These are phyloP conservation scores for Apotomis betuletana DNA, from an alignment of 2,888 invertebrate species.

Conservation along the genomic window DNA sequence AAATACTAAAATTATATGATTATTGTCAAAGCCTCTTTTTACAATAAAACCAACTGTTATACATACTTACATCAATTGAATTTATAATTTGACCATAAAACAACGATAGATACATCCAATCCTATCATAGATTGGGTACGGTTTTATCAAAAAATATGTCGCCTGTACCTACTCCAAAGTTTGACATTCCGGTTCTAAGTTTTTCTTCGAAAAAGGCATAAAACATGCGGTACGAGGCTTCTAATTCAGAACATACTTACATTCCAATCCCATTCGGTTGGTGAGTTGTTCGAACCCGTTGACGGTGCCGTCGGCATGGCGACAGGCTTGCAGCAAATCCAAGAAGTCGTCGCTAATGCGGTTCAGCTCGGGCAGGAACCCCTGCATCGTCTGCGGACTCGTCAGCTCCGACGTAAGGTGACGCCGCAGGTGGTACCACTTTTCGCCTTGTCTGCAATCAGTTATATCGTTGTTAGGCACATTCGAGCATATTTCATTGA, in stretches of 20 bases:
- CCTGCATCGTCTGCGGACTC: slow-evolving; percentile 89
- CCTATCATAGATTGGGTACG: too few relatives aligned
- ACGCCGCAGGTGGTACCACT: slow-evolving; percentile 89
- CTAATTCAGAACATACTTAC: slow-evolving; percentile 65
- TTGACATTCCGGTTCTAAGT: too few relatives aligned
- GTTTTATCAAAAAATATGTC: too few relatives aligned
- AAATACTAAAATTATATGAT: too few relatives aligned
- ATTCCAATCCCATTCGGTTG: slow-evolving; percentile 91
- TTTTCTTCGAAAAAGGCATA: too few relatives aligned
- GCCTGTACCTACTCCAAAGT: too few relatives aligned
- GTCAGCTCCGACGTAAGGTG: slow-evolving; percentile 89
- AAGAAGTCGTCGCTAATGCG: slow-evolving; percentile 91
- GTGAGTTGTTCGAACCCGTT: slow-evolving; percentile 88
- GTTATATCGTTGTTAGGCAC: neutral
- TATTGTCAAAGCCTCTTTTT: too few relatives aligned
- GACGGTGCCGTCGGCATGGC: slow-evolving; percentile 79
- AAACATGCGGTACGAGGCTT: neutral
- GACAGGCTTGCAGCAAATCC: slow-evolving; percentile 83
- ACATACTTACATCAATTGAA: too few relatives aligned
- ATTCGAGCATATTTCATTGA: too few relatives aligned
- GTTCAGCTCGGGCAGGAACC: slow-evolving; percentile 89
- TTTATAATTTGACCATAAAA: too few relatives aligned
- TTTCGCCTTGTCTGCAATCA: slow-evolving; percentile 87
- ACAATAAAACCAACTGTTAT: too few relatives aligned
- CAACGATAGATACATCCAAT: too few relatives aligned